A percentile compares a stretch with the other conserved stretches of the same genome.
phyloP scores from a whole-genome alignment of 2,888 invertebrate species.

The Cerceris rybyensis region DNA sequence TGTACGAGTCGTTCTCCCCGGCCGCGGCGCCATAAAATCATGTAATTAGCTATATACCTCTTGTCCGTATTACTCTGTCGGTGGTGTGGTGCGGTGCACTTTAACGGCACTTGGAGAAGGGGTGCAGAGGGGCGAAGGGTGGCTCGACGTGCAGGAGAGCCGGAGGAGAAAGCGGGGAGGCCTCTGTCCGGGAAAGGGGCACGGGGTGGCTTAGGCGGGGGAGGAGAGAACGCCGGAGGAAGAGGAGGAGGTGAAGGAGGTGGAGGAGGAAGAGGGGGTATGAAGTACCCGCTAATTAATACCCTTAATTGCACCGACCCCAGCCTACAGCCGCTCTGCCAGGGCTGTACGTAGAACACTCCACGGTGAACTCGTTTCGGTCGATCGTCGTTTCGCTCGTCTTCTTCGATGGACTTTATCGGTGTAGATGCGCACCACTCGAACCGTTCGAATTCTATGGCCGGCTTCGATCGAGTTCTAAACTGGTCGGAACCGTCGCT shows the following conservation, averaged over 20 bases:
- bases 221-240: conserved; percentile 31
- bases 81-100: conserved; percentile 74
- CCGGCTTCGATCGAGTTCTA: conserved; percentile 45
- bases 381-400: conserved; percentile 61
- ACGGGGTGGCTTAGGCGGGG: conserved; percentile 43
- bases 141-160: conserved; percentile 19
- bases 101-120: conserved; percentile 64
- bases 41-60: conserved; percentile 80
- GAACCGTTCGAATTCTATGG: conserved; percentile 45
- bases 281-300: conserved; percentile 81
- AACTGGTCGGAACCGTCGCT: conserved; percentile 28
- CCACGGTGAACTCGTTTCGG: conserved; percentile 61
- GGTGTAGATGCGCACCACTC: conserved; percentile 44
- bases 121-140: conserved; percentile 31
- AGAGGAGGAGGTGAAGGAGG: conserved; percentile 38
- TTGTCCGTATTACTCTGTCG: conserved; percentile 78
- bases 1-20: conserved; percentile 25
- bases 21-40: conserved; percentile 74
- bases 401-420: conserved; percentile 48
- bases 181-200: conserved; percentile 32
- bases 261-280: conserved; percentile 60
- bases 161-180: conserved; percentile 53
- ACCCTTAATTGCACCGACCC: conserved; percentile 81
- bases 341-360: conserved; percentile 68
- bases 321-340: conserved; percentile 64